Conservation (phyloP, 2,888 invertebrate species). For the Ephialtes manifestator region DNA sequence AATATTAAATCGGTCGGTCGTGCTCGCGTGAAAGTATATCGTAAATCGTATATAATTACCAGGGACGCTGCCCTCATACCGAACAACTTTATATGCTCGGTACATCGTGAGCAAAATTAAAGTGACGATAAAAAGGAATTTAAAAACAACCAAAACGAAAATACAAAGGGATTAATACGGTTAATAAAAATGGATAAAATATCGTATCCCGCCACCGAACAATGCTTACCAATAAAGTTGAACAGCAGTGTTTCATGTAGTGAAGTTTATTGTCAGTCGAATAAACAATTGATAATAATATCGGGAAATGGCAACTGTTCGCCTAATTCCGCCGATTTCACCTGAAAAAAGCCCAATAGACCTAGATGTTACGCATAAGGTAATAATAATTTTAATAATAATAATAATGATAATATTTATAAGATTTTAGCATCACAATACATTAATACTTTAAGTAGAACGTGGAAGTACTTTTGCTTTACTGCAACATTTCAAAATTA, state of each 20-base stretch:
- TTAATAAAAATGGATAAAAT: conserved; percentile 70
- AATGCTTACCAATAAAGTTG: conserved; percentile 49
- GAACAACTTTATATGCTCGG: conserved; percentile 22
- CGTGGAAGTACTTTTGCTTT: conserved; percentile 1
- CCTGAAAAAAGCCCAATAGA: conserved; percentile 70
- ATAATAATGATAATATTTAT: neutral
- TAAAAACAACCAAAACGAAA: conserved; percentile 39
- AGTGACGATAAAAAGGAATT: conserved; percentile 31
- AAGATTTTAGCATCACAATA: too few species aligned
- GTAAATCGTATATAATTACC: conserved; percentile 31
- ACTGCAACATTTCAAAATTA: conserved; percentile 47
- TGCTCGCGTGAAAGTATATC: conserved; percentile 26
- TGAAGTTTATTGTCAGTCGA: conserved; percentile 64
- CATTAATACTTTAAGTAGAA: neutral
- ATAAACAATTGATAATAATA: conserved; percentile 70
- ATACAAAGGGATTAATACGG: conserved; percentile 43
- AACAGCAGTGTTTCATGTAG: conserved; percentile 59
- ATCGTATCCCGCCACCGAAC: conserved; percentile 60
- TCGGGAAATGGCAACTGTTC: conserved; percentile 71
- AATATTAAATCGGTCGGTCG: conserved; percentile 18
- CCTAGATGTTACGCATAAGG: conserved; percentile 71
- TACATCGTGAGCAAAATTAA: conserved; percentile 28
- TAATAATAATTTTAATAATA: conserved; percentile 56
- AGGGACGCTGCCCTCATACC: conserved; percentile 25
- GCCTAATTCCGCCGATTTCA: conserved; percentile 73